Percentiles rank a stretch among this genome's conserved stretches.
Evolutionary conservation across 2,113 vertebrate genomes (phyloP).

Genomic region (Heptranchias perlo): DNA sequence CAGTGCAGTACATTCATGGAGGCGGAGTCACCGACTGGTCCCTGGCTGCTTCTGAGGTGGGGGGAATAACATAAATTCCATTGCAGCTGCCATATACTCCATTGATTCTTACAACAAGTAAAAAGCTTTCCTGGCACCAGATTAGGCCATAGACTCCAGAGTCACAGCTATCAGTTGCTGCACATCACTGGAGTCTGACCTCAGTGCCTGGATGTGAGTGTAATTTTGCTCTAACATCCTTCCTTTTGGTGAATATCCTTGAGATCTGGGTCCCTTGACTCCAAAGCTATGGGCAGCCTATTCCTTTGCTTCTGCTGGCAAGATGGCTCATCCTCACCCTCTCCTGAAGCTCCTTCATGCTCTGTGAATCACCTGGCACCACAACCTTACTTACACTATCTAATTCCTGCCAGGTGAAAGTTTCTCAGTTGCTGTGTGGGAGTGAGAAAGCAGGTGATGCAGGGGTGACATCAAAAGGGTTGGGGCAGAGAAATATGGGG

Average conservation of each 20-base stretch:
- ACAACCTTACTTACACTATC: no score
- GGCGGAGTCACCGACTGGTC: neutral
- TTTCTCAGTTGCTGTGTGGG: no score
- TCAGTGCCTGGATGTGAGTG: neutral
- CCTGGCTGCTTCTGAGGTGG: no score
- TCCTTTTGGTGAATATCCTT: neutral
- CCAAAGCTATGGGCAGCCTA: neutral
- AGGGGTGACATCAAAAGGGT: no score
- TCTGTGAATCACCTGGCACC: neutral
- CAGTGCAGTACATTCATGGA: neutral
- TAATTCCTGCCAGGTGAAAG: no score
- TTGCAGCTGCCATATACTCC: no score
- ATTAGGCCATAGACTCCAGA: neutral
- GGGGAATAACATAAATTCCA: no score
- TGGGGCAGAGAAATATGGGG: no score
- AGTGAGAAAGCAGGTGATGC: no score
- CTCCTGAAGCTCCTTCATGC: neutral
- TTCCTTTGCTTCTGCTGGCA: neutral
- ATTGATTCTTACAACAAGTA: no score
- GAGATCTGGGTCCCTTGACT: neutral
- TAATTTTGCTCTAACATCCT: neutral
- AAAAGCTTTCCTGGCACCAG: no score
- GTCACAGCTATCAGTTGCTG: neutral
- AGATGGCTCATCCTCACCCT: neutral
- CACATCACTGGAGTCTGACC: neutral